Evolutionary conservation across 2,113 vertebrate genomes (phyloP), one percentile per base, ranked within the genome.

Genomic region (Progne subis): DNA sequence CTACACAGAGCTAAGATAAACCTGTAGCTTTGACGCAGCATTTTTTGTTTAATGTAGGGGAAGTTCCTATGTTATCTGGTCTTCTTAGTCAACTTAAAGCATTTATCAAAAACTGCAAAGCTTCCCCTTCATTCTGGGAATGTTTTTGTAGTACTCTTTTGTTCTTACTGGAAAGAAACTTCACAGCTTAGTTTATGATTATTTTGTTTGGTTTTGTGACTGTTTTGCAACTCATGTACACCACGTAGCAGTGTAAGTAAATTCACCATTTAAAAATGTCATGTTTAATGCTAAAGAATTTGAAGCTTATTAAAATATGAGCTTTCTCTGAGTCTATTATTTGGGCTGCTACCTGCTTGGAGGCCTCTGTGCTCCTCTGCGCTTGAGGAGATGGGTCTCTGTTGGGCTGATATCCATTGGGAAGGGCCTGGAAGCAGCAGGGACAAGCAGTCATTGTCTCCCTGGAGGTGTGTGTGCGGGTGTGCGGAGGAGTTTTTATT

Each of bases 51-150:
- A 12, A 17, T 47, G 1, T 39, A 82, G 53, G 46, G 67, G 63
- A 90, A 95, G 14, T 85, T 29, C 61, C 32, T 23, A 5, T 46
- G 57, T 76, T 64, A 70, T 39, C 7, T 82, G 71, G 74, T 31
- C 49, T 26, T 87, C n/a, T 56, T 41, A 37, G 50, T 82, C 44
- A 63, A 39, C 25, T 24, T n/a, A 70, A 55, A 61, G 3, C 2
- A 28, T 56, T 75, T 79, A 46, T 49, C 25, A 77, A 50, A 56
- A 93, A 87, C 13, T 12, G 43, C 37, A 31, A 82, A 71, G 17
- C 49, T 92, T 87, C 92, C 70, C 79, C 53, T 89, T 94, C 21
- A 20, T 91, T 76, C 63, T 85, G 78, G 91, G 46, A 91, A 90
- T 63, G 9, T 55, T 82, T 91, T 63, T 37, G 12, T 59, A 60